Conservation (phyloP, 2,113 vertebrate species). For the Nyctereutes procyonoides region DNA sequence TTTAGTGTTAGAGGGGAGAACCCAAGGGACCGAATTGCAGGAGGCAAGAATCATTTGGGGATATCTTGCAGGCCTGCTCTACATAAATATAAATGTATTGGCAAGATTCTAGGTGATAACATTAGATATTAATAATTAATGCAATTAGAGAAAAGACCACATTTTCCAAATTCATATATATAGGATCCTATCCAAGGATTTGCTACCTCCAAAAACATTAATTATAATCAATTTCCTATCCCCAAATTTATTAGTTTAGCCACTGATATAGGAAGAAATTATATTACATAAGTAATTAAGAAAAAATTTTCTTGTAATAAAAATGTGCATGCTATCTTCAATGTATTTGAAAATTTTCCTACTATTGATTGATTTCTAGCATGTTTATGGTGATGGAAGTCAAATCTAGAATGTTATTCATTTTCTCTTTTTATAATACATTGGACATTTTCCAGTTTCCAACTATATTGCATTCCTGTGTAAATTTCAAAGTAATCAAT, state of each 20-base stretch:
- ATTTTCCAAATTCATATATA: background rate
- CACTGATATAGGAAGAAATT: background rate
- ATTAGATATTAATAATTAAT: conserved; percentile 43
- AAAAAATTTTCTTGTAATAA: conserved; percentile 50
- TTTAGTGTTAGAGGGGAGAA: background rate
- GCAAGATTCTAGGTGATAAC: background rate
- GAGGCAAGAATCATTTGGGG: background rate
- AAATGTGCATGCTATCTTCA: background rate
- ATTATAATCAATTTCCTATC: conserved; percentile 8
- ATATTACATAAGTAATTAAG: background rate
- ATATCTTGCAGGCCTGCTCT: background rate
- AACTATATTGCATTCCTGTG: background rate
- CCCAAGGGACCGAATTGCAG: background rate
- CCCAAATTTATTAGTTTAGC: background rate
- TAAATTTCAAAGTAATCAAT: conserved; percentile 50
- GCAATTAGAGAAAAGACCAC: background rate
- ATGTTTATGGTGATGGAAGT: conserved; percentile 12
- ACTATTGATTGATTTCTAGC: background rate
- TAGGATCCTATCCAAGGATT: background rate
- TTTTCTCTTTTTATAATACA: background rate
- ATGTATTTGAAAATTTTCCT: conserved; percentile 33
- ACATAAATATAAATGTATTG: background rate
- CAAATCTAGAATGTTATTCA: conserved; percentile 7
- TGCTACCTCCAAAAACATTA: background rate
- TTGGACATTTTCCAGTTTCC: conserved; percentile 49